phyloP scores from a whole-genome alignment of 1,140 invertebrate genomes.

The Drepana arcuata region DNA sequence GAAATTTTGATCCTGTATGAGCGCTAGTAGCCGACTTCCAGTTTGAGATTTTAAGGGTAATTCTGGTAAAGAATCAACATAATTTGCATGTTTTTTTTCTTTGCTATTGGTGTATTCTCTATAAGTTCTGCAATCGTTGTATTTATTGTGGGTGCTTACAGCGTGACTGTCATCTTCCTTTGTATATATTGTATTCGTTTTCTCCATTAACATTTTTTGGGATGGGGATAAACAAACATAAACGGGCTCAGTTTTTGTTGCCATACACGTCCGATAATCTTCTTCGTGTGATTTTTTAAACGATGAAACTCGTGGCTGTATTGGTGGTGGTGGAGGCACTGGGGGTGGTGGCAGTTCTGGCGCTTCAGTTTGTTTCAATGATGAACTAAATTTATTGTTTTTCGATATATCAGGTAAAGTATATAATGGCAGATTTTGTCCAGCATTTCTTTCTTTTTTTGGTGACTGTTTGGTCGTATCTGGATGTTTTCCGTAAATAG shows the following conservation, averaged over 20 bases:
- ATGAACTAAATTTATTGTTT: too few relatives aligned
- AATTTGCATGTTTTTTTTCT: conserved; percentile 9
- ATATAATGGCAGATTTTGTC: conserved; percentile 32
- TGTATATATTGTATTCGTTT: conserved; percentile 54
- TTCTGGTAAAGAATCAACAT: conserved; percentile 18
- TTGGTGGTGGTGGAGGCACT: conserved; percentile 42
- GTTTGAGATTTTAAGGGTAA: conserved; percentile 58
- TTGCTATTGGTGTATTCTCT: conserved; percentile 56
- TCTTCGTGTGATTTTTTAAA: conserved; percentile 47
- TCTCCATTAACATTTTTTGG: conserved; percentile 74
- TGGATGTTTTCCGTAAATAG: too few relatives aligned
- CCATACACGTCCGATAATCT: conserved; percentile 73
- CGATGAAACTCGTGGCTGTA: conserved; percentile 56
- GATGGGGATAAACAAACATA: conserved; percentile 81
- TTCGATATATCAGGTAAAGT: conserved; percentile 26
- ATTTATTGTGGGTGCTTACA: conserved; percentile 79
- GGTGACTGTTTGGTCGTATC: too few relatives aligned
- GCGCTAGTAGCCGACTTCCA: conserved; percentile 52
- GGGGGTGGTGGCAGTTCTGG: too few relatives aligned
- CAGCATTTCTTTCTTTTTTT: too few relatives aligned
- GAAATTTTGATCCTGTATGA: conserved; percentile 43
- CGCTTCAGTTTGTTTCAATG: too few relatives aligned
- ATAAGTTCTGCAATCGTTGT: conserved; percentile 75
- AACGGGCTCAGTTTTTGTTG: conserved; percentile 74
- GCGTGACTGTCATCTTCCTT: conserved; percentile 73